These are phyloP conservation scores for Lutra lutra DNA, from an alignment of 2,797 vertebrate species.

Conservation along the genomic window DNA sequence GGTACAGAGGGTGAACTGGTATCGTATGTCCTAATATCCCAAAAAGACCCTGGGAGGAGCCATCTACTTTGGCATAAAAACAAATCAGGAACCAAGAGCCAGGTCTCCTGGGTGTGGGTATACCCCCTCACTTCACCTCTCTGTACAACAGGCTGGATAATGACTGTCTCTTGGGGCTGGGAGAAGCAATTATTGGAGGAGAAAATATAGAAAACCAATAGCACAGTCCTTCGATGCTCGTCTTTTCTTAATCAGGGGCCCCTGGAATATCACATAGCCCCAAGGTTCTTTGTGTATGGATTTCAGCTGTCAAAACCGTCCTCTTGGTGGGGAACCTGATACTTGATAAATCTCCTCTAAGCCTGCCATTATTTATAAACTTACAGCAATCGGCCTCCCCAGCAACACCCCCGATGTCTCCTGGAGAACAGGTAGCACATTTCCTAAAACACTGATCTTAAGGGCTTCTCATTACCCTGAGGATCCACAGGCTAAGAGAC, in stretches of 20 bases:
- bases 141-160: background rate
- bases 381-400: background rate
- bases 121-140: background rate
- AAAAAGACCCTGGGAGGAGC: background rate
- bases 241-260: background rate
- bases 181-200: background rate
- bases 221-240: accelerated
- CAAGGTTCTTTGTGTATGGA: background rate
- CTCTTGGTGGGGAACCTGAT: background rate
- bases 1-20: background rate
- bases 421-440: background rate
- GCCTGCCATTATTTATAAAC: background rate
- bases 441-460: background rate
- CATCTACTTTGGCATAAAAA: background rate
- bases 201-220: background rate
- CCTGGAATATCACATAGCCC: background rate
- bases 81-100: background rate
- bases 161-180: no score
- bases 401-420: background rate
- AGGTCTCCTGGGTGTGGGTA: background rate
- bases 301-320: background rate
- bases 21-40: background rate
- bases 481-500: background rate
- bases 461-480: background rate
- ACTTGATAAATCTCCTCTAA: background rate